Conservation (phyloP, 2,797 vertebrate genomes). For the Macrochelys suwanniensis region DNA sequence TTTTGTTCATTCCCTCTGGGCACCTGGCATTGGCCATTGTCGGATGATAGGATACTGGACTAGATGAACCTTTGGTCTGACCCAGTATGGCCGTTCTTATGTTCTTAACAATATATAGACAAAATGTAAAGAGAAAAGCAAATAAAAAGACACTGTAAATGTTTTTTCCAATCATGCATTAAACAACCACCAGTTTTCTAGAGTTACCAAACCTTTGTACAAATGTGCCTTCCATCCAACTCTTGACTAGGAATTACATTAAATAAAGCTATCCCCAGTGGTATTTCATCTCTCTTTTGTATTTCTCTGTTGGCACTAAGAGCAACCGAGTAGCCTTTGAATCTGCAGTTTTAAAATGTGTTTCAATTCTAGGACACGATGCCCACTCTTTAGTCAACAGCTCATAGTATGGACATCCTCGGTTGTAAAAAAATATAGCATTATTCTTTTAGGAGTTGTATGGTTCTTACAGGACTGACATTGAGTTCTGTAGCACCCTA, state of each 20-base stretch:
- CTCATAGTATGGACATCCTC: fast-evolving
- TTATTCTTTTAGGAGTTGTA: slow-evolving; percentile 12
- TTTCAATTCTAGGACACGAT: neutral
- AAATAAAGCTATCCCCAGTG: neutral
- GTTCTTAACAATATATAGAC: neutral
- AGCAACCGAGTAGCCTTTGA: neutral
- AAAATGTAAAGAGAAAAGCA: neutral
- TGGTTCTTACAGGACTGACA: slow-evolving; percentile 24
- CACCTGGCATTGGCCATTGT: too few species aligned
- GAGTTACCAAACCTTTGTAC: neutral
- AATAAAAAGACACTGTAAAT: neutral
- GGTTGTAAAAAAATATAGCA: neutral
- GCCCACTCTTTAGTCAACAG: neutral
- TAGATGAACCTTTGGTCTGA: too few species aligned
- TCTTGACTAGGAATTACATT: neutral
- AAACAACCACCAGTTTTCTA: neutral
- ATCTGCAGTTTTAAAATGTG: neutral
- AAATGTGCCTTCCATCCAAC: neutral
- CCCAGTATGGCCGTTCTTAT: too few species aligned
- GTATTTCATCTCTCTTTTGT: neutral
- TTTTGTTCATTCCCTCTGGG: too few species aligned
- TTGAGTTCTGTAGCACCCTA: slow-evolving; percentile 42
- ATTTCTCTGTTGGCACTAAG: neutral
- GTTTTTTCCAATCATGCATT: neutral
- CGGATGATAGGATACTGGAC: too few species aligned